These are phyloP conservation scores for Gallinago media DNA, from an alignment of 2,113 vertebrate genomes.

Conservation along the genomic window DNA sequence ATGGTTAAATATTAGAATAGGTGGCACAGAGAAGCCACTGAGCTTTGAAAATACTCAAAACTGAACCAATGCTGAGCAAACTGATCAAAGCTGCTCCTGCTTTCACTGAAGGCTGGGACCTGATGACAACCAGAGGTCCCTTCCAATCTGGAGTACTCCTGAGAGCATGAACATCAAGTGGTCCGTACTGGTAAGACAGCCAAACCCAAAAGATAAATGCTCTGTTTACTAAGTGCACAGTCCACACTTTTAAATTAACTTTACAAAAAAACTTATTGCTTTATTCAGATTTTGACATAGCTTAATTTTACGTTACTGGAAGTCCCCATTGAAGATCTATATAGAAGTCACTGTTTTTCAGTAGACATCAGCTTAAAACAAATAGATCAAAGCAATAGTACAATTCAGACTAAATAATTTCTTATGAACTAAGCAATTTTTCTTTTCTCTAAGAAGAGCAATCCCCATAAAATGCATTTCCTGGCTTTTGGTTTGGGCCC, in stretches of 20 bases:
- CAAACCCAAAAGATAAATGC: background rate
- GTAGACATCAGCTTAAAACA: slow-evolving; percentile 19
- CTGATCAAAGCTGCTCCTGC: background rate
- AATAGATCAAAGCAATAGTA: slow-evolving; percentile 18
- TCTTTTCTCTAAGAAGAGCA: slow-evolving; percentile 32
- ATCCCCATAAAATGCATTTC: slow-evolving; percentile 21
- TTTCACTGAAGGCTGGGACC: background rate
- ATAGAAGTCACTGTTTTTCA: slow-evolving; percentile 54
- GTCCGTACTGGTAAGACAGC: background rate
- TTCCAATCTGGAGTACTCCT: background rate
- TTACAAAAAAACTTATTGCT: slow-evolving; percentile 47
- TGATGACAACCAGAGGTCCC: background rate
- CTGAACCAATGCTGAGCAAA: fast-evolving
- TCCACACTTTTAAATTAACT: background rate
- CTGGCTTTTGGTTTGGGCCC: background rate
- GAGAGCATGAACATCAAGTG: background rate
- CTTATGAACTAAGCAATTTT: slow-evolving; percentile 26
- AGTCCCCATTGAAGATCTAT: slow-evolving; percentile 34
- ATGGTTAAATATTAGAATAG: background rate
- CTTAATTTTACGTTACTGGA: slow-evolving; percentile 29
- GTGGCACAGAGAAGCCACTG: background rate
- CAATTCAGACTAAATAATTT: slow-evolving; percentile 9
- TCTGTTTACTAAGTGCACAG: background rate
- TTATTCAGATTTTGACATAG: slow-evolving; percentile 61
- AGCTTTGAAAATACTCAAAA: background rate